Percentiles rank a stretch among this genome's conserved stretches.
phyloP scores from a whole-genome alignment of 2,113 vertebrate genomes.

The Triplophysa siluroides region DNA sequence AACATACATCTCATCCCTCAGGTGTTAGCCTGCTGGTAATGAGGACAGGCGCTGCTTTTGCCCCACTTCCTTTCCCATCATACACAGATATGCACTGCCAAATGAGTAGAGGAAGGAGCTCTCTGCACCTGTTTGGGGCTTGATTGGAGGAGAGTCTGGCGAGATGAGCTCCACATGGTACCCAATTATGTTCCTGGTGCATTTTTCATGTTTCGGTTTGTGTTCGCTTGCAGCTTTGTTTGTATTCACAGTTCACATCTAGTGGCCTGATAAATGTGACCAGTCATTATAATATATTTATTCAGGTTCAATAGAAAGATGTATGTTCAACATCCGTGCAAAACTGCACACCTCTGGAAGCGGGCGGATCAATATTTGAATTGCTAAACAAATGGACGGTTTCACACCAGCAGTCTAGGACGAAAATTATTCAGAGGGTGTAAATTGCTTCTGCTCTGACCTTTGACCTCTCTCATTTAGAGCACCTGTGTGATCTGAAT shows the following conservation, averaged over 20 bases:
- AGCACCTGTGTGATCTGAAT: constrained; percentile 54
- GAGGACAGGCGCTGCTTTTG: constrained; percentile 70
- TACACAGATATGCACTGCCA: constrained; percentile 52
- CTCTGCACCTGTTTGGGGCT: constrained; percentile 62
- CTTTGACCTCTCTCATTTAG: constrained; percentile 48
- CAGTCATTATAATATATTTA: constrained; percentile 46
- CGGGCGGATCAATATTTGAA: constrained; percentile 73
- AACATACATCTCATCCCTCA: constrained; percentile 75
- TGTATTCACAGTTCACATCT: constrained; percentile 35
- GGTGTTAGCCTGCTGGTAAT: constrained; percentile 71
- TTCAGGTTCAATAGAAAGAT: constrained; percentile 53
- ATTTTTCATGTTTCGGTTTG: background rate
- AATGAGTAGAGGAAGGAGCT: constrained; percentile 44
- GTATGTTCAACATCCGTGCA: constrained; percentile 55
- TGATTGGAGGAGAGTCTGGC: constrained; percentile 46
- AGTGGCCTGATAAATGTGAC: constrained; percentile 39
- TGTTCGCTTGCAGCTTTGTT: constrained; percentile 27
- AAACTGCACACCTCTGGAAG: constrained; percentile 61
- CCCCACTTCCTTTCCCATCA: constrained; percentile 11
- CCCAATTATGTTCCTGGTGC: constrained; percentile 41
- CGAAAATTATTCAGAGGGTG: constrained; percentile 52
- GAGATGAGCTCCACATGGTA: constrained; percentile 38
- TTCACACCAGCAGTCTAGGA: constrained; percentile 52
- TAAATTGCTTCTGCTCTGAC: constrained; percentile 49
- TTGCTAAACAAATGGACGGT: constrained; percentile 70